Evolutionary conservation across 35 echinoderm and acorn worm species (phyloP), one percentile per base, ranked within the genome.

Genomic region (Anneissia japonica): DNA sequence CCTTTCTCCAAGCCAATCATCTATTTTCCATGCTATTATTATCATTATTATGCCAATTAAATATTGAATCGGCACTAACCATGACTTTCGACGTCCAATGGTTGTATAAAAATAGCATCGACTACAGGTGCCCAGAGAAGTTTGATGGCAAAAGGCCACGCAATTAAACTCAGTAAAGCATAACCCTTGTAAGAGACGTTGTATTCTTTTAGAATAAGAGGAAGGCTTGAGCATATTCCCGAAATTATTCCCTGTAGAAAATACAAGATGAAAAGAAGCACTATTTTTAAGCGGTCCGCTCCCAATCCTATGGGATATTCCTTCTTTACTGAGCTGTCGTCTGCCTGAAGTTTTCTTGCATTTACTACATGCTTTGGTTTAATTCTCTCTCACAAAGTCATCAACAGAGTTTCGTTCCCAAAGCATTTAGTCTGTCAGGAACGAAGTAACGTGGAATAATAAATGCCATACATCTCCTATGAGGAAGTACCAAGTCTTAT

Each of bases 101-200:
- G 86, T 83, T 3, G 38, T 0, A 86, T 78, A 55, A 88, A 97
- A 0, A 93, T 13, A 0, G 95, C 81, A 39, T 97, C 95, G 13
- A 97, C 95, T 56, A 97, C 91, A 6, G 95, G 95, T 55, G 95
- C 95, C 95, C 95, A 97, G 29, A 93, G 64, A 33, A 97, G 88
- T 41, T 97, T 97, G 32, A 97, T 35, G 43, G 91, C 93, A 38
- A 97, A 97, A 7, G 95, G 95, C 95, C 95, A 97, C 76, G 93
- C 93, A 9, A 97, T 91, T 40, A 97, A 97, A 55, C 94, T 97
- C 38, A 97, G 93, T 38, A 97, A 85, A 21, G 95, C 95, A 34
- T 97, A 91, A 36, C 88, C n/a, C n/a, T n/a, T n/a, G 76, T 87
- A 87, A 36, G 38, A 79, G 38, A 87, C 85, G 37, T 87, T 74